A percentile compares a stretch with the other conserved stretches of the same genome.
phyloP scores from a whole-genome alignment of 2,888 invertebrate genomes.

The Brachypalpus laphriformis region DNA sequence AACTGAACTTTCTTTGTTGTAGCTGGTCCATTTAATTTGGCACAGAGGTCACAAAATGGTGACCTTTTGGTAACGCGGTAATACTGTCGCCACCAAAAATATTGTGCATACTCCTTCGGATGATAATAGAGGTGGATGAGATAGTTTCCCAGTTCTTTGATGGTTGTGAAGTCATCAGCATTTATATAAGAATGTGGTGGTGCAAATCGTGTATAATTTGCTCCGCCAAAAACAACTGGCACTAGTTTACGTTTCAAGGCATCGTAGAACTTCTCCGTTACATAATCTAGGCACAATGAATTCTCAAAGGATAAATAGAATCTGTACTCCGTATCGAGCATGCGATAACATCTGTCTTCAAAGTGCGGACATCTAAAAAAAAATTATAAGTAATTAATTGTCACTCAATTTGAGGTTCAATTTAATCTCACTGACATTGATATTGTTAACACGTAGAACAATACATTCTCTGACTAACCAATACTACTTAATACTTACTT shows the following conservation, averaged over 20 bases:
- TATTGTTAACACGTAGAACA: too few relatives aligned
- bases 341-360: conserved; percentile 80
- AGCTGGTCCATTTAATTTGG: conserved; percentile 77
- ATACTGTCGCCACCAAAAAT: conserved; percentile 86
- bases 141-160: conserved; percentile 85
- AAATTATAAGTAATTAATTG: neutral
- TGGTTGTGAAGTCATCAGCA: conserved; percentile 85
- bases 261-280: conserved; percentile 85
- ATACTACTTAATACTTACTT: too few relatives aligned
- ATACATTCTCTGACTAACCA: too few relatives aligned
- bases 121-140: conserved; percentile 82
- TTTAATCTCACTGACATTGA: too few relatives aligned
- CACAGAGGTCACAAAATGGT: conserved; percentile 80
- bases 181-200: conserved; percentile 87
- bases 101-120: conserved; percentile 85
- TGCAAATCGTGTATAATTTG: conserved; percentile 85
- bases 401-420: too few relatives aligned
- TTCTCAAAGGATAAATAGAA: conserved; percentile 89
- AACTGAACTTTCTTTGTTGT: conserved; percentile 76
- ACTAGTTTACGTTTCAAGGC: conserved; percentile 82
- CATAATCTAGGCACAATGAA: conserved; percentile 87
- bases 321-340: conserved; percentile 85
- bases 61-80: conserved; percentile 82
- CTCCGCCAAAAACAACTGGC: conserved; percentile 88
- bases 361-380: conserved; percentile 78